Evolutionary conservation across 2,797 vertebrate species (phyloP), one percentile per base, ranked within the genome.

Genomic region (Gallinago stenura): DNA sequence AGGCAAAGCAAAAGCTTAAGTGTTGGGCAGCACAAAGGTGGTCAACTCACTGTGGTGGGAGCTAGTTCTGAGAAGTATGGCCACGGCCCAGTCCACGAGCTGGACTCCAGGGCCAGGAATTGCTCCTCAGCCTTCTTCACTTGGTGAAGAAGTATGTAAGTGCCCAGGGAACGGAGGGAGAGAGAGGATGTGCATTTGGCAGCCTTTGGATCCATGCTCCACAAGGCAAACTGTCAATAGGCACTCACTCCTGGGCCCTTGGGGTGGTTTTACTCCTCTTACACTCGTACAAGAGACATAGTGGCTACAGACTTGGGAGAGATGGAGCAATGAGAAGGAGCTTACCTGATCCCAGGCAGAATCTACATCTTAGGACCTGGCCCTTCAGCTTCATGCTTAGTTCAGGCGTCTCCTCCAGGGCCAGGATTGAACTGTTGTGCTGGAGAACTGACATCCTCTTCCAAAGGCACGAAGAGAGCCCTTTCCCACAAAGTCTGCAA

Each of bases 241-340:
- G 7, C 30, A 39, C 22, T 46, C 24, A 66, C 77, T 7, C 9
- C 58, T 86, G 39, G 51, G 61, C 3, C 6, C 33, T 83, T 37
- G 10, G 4, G 9, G 0, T 0, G 14, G 15, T 68, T 61, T 41
- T 26, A 58, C 25, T 77, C 17, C 20, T 53, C 1, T 77, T 64
- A 6, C 25, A 54, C 35, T 80, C 62, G 19, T 78, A 20, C 17
- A 78, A 57, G 8, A 60, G 24, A 64, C 33, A 43, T 43, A 39
- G 48, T 48, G 30, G 9, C n/a, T 72, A 33, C 30, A 48, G 51
- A 12, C 58, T 73, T 30, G 39, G 43, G 48, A 37, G 24, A 57
- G 6, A 7, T 48, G 33, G 20, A 64, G 18, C 19, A 48, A n/a
- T 30, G 15, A 46, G 39, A 73, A 76, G 43, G 30, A 77, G 6